Base-by-base conservation (phyloP, 2,888 invertebrate genomes). In the Sycophila texana region DNA sequence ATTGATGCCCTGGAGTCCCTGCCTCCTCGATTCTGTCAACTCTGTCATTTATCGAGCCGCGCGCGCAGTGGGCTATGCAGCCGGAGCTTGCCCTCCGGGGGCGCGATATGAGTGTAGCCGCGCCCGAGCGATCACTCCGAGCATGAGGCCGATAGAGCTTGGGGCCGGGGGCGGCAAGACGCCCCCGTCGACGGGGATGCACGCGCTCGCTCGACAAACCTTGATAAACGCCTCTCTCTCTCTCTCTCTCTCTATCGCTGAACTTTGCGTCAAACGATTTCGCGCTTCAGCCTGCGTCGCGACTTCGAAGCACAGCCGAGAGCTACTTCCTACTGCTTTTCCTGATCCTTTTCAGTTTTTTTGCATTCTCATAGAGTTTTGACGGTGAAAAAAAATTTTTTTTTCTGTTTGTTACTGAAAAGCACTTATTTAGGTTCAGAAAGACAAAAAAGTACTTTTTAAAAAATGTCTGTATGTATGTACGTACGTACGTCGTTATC, bases 81-180 rank as follows among this genome's bases (percentile, higher is more conserved):
- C 10, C 20, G 57, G n/a, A 4, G n/a, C 16, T 12, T 73, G 53
- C 68, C 79, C 74, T 74, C 70, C 63, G 74, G 79, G 49, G 30
- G 70, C 26, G 58, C 74, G 79, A 74, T 74, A 58, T 26, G 63
- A 74, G 63, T 70, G 74, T 60, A 61, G 77, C 7, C 1, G 49
- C 57, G 60, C 51, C 16, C 10, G 13, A 30, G 26, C 77, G 72
- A 71, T 77, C 77, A 77, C 39, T 65, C 71, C 30, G 61, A 77
- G 74, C 74, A 65, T 70, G 58, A 74, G n/a, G 70, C 58, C 61
- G 74, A 77, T 77, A 77, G 74, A 71, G 66, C 20, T 18, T 47
- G 18, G 22, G 14, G 16, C n/a, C 22, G 49, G 14, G 13, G 14
- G 55, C 14, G 60, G 20, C n/a, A n/a, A n/a, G 65, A 58, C 39